These are phyloP conservation scores for Hypena proboscidalis DNA, from an alignment of 2,888 invertebrate genomes.

Conservation along the genomic window DNA sequence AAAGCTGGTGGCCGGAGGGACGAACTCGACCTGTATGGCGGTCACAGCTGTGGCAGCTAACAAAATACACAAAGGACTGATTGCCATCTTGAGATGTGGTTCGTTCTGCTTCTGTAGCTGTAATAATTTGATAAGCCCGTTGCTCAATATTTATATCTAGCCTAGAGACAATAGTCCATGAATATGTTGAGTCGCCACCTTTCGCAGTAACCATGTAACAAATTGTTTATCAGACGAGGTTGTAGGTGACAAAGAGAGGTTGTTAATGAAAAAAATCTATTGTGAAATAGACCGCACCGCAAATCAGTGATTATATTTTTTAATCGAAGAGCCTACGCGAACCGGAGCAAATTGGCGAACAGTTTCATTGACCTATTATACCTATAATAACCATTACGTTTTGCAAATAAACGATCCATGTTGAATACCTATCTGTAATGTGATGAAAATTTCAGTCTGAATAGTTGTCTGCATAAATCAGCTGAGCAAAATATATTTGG, in stretches of 20 bases:
- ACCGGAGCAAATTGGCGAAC: constrained; percentile 20
- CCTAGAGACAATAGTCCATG: constrained; percentile 72
- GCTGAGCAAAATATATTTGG: too few species aligned
- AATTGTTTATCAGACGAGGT: constrained; percentile 79
- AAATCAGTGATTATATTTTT: constrained; percentile 64
- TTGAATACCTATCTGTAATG: too few species aligned
- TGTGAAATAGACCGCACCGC: constrained; percentile 66
- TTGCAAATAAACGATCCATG: constrained; percentile 15
- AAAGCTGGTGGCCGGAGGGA: constrained; percentile 83
- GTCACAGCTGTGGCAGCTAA: constrained; percentile 56
- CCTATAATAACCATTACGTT: constrained; percentile 20
- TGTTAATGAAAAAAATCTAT: constrained; percentile 70
- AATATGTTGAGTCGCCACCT: constrained; percentile 58
- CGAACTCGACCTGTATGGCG: constrained; percentile 70
- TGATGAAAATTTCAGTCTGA: too few species aligned
- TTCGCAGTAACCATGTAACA: constrained; percentile 79
- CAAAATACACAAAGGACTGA: constrained; percentile 57
- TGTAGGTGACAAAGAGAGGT: constrained; percentile 78
- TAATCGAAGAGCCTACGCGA: constrained; percentile 45
- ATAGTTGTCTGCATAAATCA: too few species aligned
- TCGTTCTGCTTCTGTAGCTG: constrained; percentile 62
- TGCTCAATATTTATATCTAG: constrained; percentile 82
- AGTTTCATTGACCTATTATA: constrained; percentile 37
- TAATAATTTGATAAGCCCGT: constrained; percentile 75
- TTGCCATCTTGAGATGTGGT: constrained; percentile 73